Evolutionary conservation across 2,113 vertebrate species (phyloP), one percentile per base, ranked within the genome.

Genomic region (Gobiocypris rarus): DNA sequence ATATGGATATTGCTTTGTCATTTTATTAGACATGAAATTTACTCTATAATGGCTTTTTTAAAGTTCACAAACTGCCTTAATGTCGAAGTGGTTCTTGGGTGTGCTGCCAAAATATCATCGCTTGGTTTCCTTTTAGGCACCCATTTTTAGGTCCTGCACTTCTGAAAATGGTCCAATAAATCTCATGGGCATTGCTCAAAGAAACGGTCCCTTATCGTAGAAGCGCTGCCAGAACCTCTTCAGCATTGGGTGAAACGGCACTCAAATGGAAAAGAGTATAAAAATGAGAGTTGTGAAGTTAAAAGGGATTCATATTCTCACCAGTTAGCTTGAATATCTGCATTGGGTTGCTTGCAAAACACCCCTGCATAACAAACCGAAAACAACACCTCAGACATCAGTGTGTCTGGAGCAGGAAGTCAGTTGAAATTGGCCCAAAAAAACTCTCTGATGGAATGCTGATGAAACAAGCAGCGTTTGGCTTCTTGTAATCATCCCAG

Each of bases 161-260:
- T 78, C 52, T 84, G 76, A 84, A 80, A 22, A 61, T 71, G 38
- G 59, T 84, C 67, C 67, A 84, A 71, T 84, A 78, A 70, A 84
- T 84, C 75, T 69, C 76, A 31, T 45, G 41, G 67, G 83, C 63
- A 43, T 70, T 84, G 34, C 83, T 78, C 59, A 70, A 19, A 78
- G 75, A 56, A 54, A 71, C 83, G 41, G 41, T 78, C 52, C 63
- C 83, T 28, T 28, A 78, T 84, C 65, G 45, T 50, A 73, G 67
- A 43, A 14, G 19, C 22, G 26, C 10, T 86, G 65, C 74, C 65
- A 79, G 28, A 86, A 82, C 38, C 79, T 43, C 24, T 86, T 80
- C 43, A 77, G 59, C 50, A 61, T 79, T 70, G 82, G 19, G 26
- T 41, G 61, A 61, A 83, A 63, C 45, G 43, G 5, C 59, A 82